Evolutionary conservation across 1,140 invertebrate species (phyloP), one percentile per base, ranked within the genome.

Genomic region (Homarus americanus): DNA sequence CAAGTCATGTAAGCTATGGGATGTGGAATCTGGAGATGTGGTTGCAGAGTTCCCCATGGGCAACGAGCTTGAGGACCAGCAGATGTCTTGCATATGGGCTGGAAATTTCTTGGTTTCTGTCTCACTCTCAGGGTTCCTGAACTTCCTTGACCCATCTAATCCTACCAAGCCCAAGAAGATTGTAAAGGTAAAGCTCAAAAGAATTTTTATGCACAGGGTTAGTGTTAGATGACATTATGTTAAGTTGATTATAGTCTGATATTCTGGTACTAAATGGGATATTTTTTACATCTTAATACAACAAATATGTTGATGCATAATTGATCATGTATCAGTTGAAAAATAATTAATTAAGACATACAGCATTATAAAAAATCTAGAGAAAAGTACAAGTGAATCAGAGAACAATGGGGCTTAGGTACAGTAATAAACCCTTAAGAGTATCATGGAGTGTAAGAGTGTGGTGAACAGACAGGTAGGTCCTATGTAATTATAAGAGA

Each of bases 1-100:
- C 95, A 99, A 99, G 95, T 99, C 98, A 0, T 99, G 98, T 93
- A 98, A 97, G 93, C 95, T 99, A 1, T 99, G 98, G 98, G 97
- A 99, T 94, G 96, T 99, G 1, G 97, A 97, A 93, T 97, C 97
- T 0, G 95, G 96, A 93, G 95, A 96, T 93, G 93, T 97, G 58
- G 95, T 98, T 32, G 96, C 95, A 1, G 96, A 98, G 93, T 98
- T 98, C 94, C 95, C 96, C n/a, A 97, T 99, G 96, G 98, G 98
- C 63, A 96, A 94, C 53, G 96, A 96, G 76, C 96, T 99, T 7
- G 93, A 94, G 9, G 95, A 95, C 88, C 95, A 95, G 94, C 95
- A 97, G 96, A 97, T 99, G 1, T 98, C 98, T 17, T 99, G 99
- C 94, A 94, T 99, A 32, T 99, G 99, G 99, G 97, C 87, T 82